A percentile compares a stretch with the other conserved stretches of the same genome.
These are phyloP conservation scores for Drosophila nigrodunni DNA, from an alignment of 1,140 invertebrate genomes.

Conservation along the genomic window DNA sequence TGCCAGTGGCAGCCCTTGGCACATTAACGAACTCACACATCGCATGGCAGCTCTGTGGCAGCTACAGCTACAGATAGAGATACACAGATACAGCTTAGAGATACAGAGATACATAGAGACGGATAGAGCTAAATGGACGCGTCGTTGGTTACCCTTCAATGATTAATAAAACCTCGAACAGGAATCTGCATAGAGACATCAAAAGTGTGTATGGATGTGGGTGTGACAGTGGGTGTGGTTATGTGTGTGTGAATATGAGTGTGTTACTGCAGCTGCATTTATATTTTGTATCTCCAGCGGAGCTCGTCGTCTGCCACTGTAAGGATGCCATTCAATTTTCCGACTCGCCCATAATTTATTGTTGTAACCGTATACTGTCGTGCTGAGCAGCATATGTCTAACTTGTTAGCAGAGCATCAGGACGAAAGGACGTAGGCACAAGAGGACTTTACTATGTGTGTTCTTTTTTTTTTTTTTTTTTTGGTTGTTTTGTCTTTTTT, in stretches of 20 bases:
- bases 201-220: conserved; percentile 7
- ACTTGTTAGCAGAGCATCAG: conserved; percentile 39
- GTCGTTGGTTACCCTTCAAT: conserved; percentile 35
- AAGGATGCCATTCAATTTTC: conserved; percentile 59
- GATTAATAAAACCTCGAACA: conserved; percentile 59
- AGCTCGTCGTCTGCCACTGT: conserved; percentile 28
- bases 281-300: conserved; percentile 29
- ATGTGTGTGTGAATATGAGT: neutral
- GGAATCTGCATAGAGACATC: conserved; percentile 46
- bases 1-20: conserved; percentile 49
- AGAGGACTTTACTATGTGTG: neutral
- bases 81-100: conserved; percentile 9
- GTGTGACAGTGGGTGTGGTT: conserved; percentile 1
- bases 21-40: conserved; percentile 58
- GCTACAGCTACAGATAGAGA: conserved; percentile 6
- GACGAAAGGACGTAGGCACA: neutral
- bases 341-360: conserved; percentile 69
- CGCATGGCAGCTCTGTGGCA: conserved; percentile 33
- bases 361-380: conserved; percentile 54
- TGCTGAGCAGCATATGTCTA: conserved; percentile 62
- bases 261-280: conserved; percentile 44
- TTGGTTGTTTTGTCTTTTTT: conserved; percentile 28
- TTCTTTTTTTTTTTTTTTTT: conserved; percentile 39
- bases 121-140: conserved; percentile 33
- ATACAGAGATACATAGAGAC: neutral